Percentiles rank a stretch among this genome's conserved stretches.
These are phyloP conservation scores for Petrocephalus microphthalmus DNA, from an alignment of 2,113 vertebrate genomes.

Conservation along the genomic window DNA sequence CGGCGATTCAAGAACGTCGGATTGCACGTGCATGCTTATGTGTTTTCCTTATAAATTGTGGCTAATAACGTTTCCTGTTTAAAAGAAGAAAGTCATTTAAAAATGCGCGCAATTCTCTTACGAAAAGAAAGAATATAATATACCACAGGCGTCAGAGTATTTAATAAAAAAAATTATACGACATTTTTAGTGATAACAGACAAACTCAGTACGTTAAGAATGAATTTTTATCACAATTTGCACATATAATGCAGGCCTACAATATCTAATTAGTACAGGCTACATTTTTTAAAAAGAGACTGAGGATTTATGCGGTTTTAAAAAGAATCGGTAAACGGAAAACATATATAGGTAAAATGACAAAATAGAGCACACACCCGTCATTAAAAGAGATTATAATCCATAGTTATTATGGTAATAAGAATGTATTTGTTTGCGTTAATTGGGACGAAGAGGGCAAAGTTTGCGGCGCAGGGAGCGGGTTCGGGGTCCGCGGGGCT, in stretches of 20 bases:
- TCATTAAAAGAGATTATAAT: not conserved
- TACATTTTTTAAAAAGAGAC: not conserved
- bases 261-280: not conserved
- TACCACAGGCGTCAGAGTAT: not conserved
- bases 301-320: not conserved
- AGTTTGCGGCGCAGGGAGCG: not conserved
- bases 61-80: not conserved
- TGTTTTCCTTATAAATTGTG: not conserved
- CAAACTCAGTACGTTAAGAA: not conserved
- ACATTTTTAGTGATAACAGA: not conserved
- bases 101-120: not conserved
- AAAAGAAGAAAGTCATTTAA: not conserved
- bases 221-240: not conserved
- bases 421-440: not conserved
- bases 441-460: not conserved
- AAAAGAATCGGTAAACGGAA: not conserved
- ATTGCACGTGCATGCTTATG: not conserved
- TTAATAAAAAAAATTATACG: not conserved
- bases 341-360: not conserved
- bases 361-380: not conserved
- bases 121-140: not conserved
- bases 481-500: not conserved
- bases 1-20: not conserved
- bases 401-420: not conserved
- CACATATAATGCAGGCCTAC: not conserved